A percentile compares a stretch with the other conserved stretches of the same genome.
Evolutionary conservation across 2,888 invertebrate genomes (phyloP).

Genomic region (Pristionchus japonicus): DNA sequence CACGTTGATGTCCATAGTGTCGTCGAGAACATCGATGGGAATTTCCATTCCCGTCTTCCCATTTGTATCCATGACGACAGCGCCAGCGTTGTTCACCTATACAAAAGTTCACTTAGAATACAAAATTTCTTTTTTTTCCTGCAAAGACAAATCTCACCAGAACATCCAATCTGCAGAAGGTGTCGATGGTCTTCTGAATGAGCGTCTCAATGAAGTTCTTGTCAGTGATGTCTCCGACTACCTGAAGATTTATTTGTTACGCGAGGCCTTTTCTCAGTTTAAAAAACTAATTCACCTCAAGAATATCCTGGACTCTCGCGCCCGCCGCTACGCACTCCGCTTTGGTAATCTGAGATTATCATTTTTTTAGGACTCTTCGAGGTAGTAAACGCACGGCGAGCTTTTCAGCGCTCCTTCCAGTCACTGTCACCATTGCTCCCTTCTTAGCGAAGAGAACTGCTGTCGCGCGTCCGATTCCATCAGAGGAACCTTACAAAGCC

Average conservation of each 20-base stretch:
- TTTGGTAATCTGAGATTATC: not conserved
- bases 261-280: not conserved
- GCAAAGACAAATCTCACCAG: not conserved
- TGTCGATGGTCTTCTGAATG: not conserved
- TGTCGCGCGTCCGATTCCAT: not conserved
- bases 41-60: not conserved
- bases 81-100: not conserved
- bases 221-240: not conserved
- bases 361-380: no score
- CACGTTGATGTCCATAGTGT: not conserved
- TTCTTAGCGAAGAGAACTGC: not conserved
- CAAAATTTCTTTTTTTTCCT: no score
- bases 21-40: not conserved
- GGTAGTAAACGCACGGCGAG: not conserved
- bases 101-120: not conserved
- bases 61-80: not conserved
- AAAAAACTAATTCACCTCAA: not conserved
- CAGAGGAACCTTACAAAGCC: not conserved
- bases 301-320: not conserved
- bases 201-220: not conserved
- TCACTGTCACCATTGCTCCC: not conserved
- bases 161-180: not conserved
- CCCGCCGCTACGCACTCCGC: not conserved
- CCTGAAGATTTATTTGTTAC: not conserved
- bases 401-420: not conserved